Evolutionary conservation across 2,113 vertebrate genomes (phyloP).

Genomic region (Halcyon senegalensis): DNA sequence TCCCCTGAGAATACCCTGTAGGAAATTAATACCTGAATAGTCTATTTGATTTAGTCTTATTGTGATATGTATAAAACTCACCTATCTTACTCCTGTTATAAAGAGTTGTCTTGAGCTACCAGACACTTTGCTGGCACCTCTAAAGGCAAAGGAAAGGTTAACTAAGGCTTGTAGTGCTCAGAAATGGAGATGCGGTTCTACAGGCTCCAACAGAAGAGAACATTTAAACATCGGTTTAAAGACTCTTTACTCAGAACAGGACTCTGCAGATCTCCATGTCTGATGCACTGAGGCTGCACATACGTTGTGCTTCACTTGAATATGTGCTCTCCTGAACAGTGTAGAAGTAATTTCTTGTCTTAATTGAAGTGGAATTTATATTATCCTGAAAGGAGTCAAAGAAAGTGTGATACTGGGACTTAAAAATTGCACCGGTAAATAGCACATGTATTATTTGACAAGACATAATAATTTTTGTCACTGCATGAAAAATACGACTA

Average conservation of each 20-base stretch:
- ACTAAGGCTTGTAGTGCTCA: background rate
- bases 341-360: background rate
- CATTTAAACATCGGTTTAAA: background rate
- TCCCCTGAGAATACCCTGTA: background rate
- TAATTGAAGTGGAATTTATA: background rate
- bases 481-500: background rate
- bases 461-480: background rate
- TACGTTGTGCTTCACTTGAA: background rate
- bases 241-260: background rate
- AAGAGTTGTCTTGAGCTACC: background rate
- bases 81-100: background rate
- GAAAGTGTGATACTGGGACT: background rate
- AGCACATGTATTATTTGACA: background rate
- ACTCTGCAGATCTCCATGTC: background rate
- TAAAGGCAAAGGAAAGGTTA: background rate
- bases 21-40: background rate
- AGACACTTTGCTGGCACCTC: background rate
- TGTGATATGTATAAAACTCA: background rate
- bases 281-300: background rate
- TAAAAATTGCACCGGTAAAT: background rate
- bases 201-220: background rate
- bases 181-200: background rate
- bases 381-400: background rate
- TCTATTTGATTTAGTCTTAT: background rate
- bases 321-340: background rate